Percentiles rank a stretch among this genome's conserved stretches.
These are phyloP conservation scores for Elanus axillaris DNA, from an alignment of 2,113 vertebrate species.

Conservation along the genomic window DNA sequence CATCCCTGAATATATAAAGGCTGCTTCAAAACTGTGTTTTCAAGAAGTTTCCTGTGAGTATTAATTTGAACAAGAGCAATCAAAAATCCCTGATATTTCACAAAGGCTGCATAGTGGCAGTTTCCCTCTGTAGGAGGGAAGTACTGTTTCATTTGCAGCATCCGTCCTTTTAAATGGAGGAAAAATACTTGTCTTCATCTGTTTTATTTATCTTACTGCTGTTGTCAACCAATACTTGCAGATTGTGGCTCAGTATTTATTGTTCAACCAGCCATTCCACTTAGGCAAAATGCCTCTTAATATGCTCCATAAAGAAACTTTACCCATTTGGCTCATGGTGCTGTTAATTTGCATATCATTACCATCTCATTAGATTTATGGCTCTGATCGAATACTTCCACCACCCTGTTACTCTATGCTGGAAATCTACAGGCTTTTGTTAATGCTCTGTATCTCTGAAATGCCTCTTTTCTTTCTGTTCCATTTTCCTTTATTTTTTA, in stretches of 20 bases:
- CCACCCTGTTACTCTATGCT: background rate
- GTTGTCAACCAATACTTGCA: conserved; percentile 24
- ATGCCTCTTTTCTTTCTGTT: background rate
- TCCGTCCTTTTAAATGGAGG: background rate
- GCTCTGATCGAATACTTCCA: conserved; percentile 22
- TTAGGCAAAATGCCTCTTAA: conserved; percentile 67
- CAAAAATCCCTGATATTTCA: background rate
- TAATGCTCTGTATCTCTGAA: background rate
- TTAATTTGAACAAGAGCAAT: background rate
- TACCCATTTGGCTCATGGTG: conserved; percentile 69
- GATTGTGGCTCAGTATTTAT: conserved; percentile 65
- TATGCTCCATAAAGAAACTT: conserved; percentile 76
- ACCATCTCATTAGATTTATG: conserved; percentile 77
- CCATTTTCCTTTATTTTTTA: background rate
- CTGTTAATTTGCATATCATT: conserved; percentile 81
- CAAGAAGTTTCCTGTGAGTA: background rate
- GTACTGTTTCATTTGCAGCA: background rate
- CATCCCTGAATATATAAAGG: background rate
- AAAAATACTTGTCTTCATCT: conserved; percentile 10
- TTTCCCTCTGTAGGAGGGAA: background rate
- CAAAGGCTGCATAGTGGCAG: background rate
- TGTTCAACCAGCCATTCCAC: conserved; percentile 73
- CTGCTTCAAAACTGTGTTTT: background rate
- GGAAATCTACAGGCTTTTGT: conserved; percentile 17
- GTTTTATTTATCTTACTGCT: conserved; percentile 15